A percentile compares a stretch with the other conserved stretches of the same genome.
phyloP scores from a whole-genome alignment of 2,113 vertebrate species.

The Zeus faber region DNA sequence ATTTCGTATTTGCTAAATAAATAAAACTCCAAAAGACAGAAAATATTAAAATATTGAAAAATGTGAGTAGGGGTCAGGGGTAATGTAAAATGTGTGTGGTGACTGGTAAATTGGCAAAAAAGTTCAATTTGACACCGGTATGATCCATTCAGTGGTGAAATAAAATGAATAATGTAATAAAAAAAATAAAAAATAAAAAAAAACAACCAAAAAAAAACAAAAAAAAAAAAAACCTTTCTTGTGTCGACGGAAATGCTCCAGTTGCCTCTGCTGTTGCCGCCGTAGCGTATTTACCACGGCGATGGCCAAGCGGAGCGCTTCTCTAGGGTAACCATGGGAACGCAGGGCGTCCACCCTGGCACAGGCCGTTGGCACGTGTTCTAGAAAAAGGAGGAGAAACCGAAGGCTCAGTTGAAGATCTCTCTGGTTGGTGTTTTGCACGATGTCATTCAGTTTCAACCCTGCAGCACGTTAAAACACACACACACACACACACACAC shows the following conservation, averaged over 20 bases:
- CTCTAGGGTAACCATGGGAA: conserved; percentile 94
- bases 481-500: conserved; percentile 5
- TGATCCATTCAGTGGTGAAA: no score
- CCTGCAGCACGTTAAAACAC: no score
- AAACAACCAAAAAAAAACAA: not conserved
- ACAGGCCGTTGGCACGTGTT: conserved; percentile 95
- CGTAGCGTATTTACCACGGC: conserved; percentile 94
- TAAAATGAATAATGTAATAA: no score
- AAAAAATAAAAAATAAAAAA: conserved; percentile 1
- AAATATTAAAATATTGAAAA: no score
- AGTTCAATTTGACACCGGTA: no score
- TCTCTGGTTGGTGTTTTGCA: not conserved
- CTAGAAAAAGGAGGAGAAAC: conserved; percentile 55
- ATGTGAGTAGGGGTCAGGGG: no score
- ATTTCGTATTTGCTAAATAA: no score
- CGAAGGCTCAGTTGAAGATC: not conserved
- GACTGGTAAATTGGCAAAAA: no score
- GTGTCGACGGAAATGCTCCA: conserved; percentile 91
- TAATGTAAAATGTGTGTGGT: no score
- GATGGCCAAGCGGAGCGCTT: conserved; percentile 95
- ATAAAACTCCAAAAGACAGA: no score
- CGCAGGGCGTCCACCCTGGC: conserved; percentile 94
- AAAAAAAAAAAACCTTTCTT: conserved; percentile 83
- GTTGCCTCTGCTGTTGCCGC: conserved; percentile 92
- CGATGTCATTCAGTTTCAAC: no score